Evolutionary conservation across 2,113 vertebrate genomes (phyloP).

Genomic region (Elgaria multicarinata): DNA sequence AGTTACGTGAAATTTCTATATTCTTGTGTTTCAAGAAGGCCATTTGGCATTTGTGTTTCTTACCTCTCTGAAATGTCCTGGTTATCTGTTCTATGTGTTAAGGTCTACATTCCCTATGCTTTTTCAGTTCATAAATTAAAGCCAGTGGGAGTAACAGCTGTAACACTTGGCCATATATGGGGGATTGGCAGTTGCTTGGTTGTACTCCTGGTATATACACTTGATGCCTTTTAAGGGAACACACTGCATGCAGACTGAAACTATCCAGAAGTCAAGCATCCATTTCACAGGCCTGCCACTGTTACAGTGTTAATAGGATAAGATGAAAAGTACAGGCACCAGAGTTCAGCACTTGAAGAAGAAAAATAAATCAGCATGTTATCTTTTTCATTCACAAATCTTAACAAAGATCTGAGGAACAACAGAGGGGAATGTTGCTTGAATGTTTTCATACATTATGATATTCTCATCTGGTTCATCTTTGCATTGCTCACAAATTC

Average conservation of each 20-base stretch:
- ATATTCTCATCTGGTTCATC: neutral
- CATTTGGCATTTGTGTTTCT: slow-evolving; percentile 42
- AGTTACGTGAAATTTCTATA: neutral
- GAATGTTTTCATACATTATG: neutral
- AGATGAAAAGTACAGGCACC: slow-evolving; percentile 31
- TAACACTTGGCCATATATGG: slow-evolving; percentile 78
- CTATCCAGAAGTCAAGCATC: slow-evolving; percentile 67
- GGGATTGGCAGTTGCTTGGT: slow-evolving; percentile 61
- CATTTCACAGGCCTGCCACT: slow-evolving; percentile 55
- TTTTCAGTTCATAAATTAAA: slow-evolving; percentile 74
- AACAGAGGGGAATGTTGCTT: neutral
- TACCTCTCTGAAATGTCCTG: slow-evolving; percentile 45
- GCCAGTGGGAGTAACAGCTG: slow-evolving; percentile 53
- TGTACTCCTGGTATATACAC: slow-evolving; percentile 63
- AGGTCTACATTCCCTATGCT: slow-evolving; percentile 55
- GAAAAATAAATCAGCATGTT: neutral
- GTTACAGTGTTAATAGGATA: slow-evolving; percentile 31
- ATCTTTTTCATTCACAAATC: neutral
- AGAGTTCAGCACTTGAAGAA: neutral
- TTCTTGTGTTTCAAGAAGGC: slow-evolving; percentile 11
- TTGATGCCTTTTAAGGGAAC: slow-evolving; percentile 80
- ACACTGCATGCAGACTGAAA: slow-evolving; percentile 54
- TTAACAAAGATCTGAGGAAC: neutral
- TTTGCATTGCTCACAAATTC: neutral
- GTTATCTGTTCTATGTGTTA: slow-evolving; percentile 42